Percentiles rank a stretch among this genome's conserved stretches.
phyloP scores from a whole-genome alignment of 2,797 vertebrate species.

The Odontamblyopus rebecca region DNA sequence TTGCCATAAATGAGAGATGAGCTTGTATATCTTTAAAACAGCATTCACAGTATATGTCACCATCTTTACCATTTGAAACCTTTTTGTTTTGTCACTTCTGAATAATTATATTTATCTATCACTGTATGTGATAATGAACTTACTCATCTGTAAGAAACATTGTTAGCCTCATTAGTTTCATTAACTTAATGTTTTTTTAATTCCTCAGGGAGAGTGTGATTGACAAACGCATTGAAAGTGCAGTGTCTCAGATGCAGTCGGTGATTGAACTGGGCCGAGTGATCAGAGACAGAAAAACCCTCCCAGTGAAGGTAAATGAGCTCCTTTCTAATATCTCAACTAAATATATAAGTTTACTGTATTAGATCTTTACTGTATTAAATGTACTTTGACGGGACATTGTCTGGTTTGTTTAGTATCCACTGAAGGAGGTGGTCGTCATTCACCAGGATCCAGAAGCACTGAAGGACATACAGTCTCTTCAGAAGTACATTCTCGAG shows the following conservation, averaged over 20 bases:
- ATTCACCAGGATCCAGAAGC: constrained; percentile 93
- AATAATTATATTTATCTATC: too few species aligned
- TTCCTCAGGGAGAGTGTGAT: constrained; percentile 87
- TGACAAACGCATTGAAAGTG: constrained; percentile 91
- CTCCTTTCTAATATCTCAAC: not conserved
- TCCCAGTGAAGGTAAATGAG: constrained; percentile 89
- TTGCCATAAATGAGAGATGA: too few species aligned
- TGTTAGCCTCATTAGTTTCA: not conserved
- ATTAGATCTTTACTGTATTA: too few species aligned
- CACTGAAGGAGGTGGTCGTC: constrained; percentile 93
- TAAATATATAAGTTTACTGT: not conserved
- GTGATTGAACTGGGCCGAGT: constrained; percentile 97
- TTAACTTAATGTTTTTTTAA: constrained; percentile 17
- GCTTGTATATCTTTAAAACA: too few species aligned
- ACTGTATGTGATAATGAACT: too few species aligned
- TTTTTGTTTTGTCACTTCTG: too few species aligned
- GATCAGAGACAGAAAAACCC: constrained; percentile 94
- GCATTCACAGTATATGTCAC: too few species aligned
- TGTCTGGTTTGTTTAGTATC: constrained; percentile 79
- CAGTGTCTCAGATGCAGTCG: constrained; percentile 94
- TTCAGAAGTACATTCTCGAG: constrained; percentile 96
- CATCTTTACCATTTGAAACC: too few species aligned
- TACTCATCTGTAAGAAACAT: too few species aligned
- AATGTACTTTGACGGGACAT: not conserved
- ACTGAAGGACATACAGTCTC: constrained; percentile 85